A percentile compares a stretch with the other conserved stretches of the same genome.
phyloP scores from a whole-genome alignment of 2,888 invertebrate genomes.

The Bellardia pandia region DNA sequence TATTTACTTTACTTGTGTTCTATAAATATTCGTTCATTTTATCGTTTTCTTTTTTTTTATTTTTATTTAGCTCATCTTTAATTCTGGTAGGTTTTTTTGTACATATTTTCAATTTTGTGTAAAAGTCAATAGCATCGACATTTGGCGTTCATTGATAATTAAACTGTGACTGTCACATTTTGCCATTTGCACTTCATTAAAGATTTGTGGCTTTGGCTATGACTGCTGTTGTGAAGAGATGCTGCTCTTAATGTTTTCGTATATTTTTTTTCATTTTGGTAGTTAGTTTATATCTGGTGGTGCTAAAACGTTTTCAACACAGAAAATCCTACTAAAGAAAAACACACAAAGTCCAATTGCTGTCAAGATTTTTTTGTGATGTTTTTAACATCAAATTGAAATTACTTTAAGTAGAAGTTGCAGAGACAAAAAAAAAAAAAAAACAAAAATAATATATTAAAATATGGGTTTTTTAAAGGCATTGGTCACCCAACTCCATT shows the following conservation, averaged over 20 bases:
- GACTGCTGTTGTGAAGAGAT: constrained; percentile 11
- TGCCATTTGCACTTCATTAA: constrained; percentile 74
- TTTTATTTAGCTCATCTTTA: constrained; percentile 23
- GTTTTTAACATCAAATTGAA: constrained; percentile 54
- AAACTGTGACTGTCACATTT: constrained; percentile 74
- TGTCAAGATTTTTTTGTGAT: constrained; percentile 25
- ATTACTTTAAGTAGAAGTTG: constrained; percentile 47
- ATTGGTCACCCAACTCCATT: constrained; percentile 12
- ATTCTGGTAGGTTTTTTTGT: constrained; percentile 38
- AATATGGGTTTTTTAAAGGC: background rate
- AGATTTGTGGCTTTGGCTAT: constrained; percentile 69
- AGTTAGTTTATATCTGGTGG: constrained; percentile 1
- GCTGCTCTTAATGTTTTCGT: constrained; percentile 20
- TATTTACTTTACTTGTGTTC: constrained; percentile 52
- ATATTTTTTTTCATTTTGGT: background rate
- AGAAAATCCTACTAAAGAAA: constrained; percentile 4
- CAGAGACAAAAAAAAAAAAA: background rate
- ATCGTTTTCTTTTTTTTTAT: background rate
- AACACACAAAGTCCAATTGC: constrained; percentile 54
- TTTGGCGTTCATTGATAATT: constrained; percentile 73
- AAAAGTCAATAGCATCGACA: constrained; percentile 73
- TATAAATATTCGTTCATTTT: constrained; percentile 50
- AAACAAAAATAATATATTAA: background rate
- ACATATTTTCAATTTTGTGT: background rate
- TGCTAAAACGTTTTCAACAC: constrained; percentile 20